Conservation (phyloP, 2,113 vertebrate species). For the Tragulus kanchil region DNA sequence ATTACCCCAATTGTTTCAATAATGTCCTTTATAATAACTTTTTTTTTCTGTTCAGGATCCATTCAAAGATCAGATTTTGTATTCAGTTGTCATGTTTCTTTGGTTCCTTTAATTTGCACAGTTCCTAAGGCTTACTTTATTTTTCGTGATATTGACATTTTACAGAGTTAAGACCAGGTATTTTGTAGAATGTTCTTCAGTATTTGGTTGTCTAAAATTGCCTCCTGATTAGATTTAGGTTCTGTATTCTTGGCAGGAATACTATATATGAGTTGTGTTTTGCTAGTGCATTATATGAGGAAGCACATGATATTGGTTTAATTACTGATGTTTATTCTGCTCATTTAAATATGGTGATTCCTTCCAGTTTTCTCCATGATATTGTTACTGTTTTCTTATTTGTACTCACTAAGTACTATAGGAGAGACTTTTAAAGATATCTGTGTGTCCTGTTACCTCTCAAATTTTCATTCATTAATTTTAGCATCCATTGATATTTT, state of each 20-base stretch:
- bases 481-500: constrained; percentile 30
- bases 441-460: not conserved
- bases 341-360: not conserved
- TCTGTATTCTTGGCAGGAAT: not conserved
- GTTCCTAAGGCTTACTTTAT: constrained; percentile 43
- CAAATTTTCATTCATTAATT: constrained; percentile 38
- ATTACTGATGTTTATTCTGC: constrained; percentile 27
- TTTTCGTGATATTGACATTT: constrained; percentile 44
- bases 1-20: constrained; percentile 27
- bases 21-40: not conserved
- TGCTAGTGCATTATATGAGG: not conserved
- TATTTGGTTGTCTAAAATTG: constrained; percentile 7
- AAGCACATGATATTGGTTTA: not conserved
- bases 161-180: not conserved
- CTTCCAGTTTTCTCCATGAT: not conserved
- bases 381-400: not conserved
- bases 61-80: constrained; percentile 30
- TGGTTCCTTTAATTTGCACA: constrained; percentile 4
- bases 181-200: constrained; percentile 23
- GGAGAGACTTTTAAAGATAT: not conserved
- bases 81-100: constrained; percentile 43
- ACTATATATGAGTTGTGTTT: not conserved
- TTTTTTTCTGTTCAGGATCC: not conserved
- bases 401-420: constrained; percentile 27
- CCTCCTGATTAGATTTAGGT: not conserved